These are phyloP conservation scores for Nomada ruficornis DNA, from an alignment of 2,888 invertebrate genomes.

Conservation along the genomic window DNA sequence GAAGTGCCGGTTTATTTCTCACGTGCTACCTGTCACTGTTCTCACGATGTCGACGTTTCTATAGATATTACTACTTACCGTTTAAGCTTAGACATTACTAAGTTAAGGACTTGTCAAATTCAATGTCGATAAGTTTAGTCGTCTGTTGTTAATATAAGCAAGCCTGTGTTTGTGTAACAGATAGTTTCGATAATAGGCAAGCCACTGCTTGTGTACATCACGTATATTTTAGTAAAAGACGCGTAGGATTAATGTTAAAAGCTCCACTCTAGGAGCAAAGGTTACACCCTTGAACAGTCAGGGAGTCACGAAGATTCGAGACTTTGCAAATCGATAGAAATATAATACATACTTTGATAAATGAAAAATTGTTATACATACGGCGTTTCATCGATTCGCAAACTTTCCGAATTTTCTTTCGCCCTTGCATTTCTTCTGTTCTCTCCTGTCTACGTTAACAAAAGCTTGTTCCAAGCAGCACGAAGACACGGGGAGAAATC, in stretches of 20 bases:
- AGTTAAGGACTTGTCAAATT: slow-evolving; percentile 2
- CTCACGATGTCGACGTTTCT: not conserved
- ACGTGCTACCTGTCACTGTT: too few relatives aligned
- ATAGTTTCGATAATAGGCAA: not conserved
- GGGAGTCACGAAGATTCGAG: not conserved
- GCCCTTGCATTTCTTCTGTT: not conserved
- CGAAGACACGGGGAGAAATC: slow-evolving; percentile 26
- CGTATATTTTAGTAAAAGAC: not conserved
- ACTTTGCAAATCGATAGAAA: not conserved
- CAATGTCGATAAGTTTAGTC: not conserved
- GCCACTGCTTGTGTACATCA: not conserved
- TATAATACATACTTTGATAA: too few relatives aligned
- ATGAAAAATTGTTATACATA: too few relatives aligned
- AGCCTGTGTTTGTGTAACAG: slow-evolving; percentile 1
- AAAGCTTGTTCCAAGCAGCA: not conserved
- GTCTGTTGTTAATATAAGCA: not conserved
- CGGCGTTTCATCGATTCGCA: slow-evolving; percentile 4
- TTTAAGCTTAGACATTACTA: not conserved
- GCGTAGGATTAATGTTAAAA: not conserved
- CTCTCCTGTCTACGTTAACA: not conserved
- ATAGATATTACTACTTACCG: slow-evolving; percentile 1
- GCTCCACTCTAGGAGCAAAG: not conserved
- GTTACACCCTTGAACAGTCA: not conserved
- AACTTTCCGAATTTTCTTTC: not conserved
- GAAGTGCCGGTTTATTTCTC: too few relatives aligned